Evolutionary conservation across 37 sponge, comb jelly and placozoan species (phyloP), one percentile per base, ranked within the genome.

Genomic region (Halisarca cf. caerulea): DNA sequence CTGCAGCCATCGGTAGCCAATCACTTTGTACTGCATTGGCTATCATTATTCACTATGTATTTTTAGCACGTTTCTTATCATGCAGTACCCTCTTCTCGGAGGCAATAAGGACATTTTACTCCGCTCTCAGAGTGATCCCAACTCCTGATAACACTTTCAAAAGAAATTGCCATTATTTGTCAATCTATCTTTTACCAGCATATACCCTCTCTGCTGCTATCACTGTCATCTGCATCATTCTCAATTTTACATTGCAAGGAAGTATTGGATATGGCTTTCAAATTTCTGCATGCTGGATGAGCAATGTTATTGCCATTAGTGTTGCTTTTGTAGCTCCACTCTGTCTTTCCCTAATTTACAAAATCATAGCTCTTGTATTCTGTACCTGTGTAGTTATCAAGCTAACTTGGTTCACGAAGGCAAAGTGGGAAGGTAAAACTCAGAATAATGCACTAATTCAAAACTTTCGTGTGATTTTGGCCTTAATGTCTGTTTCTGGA

Each of bases 211-310:
- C 44, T 6, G 44, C 80, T 0, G 58, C 43, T 20, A 59, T 90
- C 40, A 42, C 2, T 9, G 55, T 90, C 30, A 89, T 83, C 43
- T 88, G 38, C 58, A 35, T 83, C 15, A 45, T 66, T 0, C n/a
- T 73, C 7, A 47, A 33, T 27, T 66, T 88, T 41, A 74, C 82
- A 0, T 35, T 83, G 27, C 72, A 83, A 40, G 88, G 84, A 38
- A 69, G 61, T 3, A 27, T 61, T 23, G 64, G 64, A 5, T 61
- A 61, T 61, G 64, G 64, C 15, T 23, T 61, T 9, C 23, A 43
- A 6, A 71, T 71, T 14, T 20, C 45, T 47, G 51, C 6, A 0
- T 85, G 86, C 33, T 90, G 90, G 90, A 90, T 90, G 2, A 85
- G 74, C 43, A 73, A 85, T 58, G 21, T 39, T 21, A 30, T 39